Evolutionary conservation across 1,140 invertebrate genomes (phyloP), one percentile per base, ranked within the genome.

Genomic region (Anadara kagoshimensis): DNA sequence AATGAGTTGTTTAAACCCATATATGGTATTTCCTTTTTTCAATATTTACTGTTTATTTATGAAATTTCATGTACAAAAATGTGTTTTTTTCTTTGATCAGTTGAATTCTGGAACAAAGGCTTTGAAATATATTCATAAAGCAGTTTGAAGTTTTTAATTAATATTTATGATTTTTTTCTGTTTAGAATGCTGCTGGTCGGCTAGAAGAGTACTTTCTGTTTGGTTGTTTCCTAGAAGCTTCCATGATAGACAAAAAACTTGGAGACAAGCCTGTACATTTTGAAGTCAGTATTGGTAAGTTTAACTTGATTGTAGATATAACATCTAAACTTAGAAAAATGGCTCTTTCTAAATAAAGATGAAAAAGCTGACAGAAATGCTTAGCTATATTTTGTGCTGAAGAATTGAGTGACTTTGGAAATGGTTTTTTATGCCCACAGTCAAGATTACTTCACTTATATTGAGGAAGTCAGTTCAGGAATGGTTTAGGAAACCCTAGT

Each of bases 231-330:
- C 91, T 96, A 83, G 95, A 96, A 62, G 94, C 94, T 0, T 93
- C 94, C 4, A 96, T 96, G 95, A 94, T 97, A 26, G 95, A 96
- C 78, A 94, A 93, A 83, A 93, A 93, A 76, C 84, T 96, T 3
- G 92, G 92, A 12, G 95, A 96, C 81, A 96, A 95, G 85, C 93
- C 94, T 0, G 91, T 97, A 71, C 94, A 93, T 80, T 96, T 96
- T 85, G 95, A 97, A 90, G 88, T 96, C 14, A 95, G 94, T 78
- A 93, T 97, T 68, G 95, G 90, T 90, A 59, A 83, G 81, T 73
- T 36, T 18, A 41, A 36, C 1, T 22, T 49, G 24, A 51, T 16
- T 3, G 29, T 36, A 36, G 2, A 2, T 36, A 36, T 7, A 36
- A n/a, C n/a, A n/a, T n/a, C n/a, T n/a, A n/a, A n/a, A n/a, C n/a